Evolutionary conservation across 2,113 vertebrate genomes (phyloP).

Genomic region (Bubo scandiacus): DNA sequence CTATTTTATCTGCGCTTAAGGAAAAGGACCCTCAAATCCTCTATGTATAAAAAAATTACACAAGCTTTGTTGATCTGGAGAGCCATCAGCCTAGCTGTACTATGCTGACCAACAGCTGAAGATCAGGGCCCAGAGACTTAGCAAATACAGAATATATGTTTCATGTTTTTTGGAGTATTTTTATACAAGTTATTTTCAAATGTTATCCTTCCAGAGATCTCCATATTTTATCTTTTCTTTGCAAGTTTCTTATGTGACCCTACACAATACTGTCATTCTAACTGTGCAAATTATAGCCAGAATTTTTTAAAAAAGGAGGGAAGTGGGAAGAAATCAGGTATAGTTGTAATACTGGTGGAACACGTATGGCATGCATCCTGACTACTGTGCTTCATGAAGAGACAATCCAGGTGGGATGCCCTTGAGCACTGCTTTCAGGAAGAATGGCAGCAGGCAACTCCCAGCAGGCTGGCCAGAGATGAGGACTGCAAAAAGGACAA

Average conservation of each 20-base stretch:
- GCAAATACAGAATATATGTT: neutral
- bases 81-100: neutral
- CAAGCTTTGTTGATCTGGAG: neutral
- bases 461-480: neutral
- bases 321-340: neutral
- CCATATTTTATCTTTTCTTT: neutral
- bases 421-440: neutral
- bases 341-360: neutral
- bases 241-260: neutral
- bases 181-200: neutral
- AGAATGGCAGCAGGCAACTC: neutral
- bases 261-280: neutral
- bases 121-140: neutral
- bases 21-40: neutral
- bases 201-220: neutral
- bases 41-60: neutral
- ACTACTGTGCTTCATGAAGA: accelerated
- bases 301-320: neutral
- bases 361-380: neutral
- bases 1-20: neutral
- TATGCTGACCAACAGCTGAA: neutral
- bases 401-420: neutral
- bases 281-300: neutral
- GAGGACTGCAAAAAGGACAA: neutral
- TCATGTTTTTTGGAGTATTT: neutral